phyloP scores from a whole-genome alignment of 2,113 vertebrate genomes.

The Desmodus rotundus region DNA sequence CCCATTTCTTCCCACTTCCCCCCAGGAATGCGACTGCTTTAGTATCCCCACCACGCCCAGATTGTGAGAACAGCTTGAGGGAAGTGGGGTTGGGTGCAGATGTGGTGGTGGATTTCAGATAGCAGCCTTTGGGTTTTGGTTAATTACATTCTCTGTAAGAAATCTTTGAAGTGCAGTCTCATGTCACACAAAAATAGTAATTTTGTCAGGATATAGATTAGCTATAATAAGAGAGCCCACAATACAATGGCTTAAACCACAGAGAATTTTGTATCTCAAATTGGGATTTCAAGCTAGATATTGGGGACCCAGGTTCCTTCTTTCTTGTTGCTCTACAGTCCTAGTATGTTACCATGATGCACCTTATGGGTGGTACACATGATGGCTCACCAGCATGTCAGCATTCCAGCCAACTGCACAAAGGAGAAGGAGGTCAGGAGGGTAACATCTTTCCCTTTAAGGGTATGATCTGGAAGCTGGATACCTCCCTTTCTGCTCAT shows the following conservation, averaged over 20 bases:
- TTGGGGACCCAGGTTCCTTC: neutral
- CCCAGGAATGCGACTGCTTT: neutral
- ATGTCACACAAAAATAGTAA: neutral
- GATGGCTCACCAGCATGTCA: neutral
- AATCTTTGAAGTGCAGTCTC: neutral
- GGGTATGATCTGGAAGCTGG: neutral
- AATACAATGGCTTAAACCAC: neutral
- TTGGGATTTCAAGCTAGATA: neutral
- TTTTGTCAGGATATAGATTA: neutral
- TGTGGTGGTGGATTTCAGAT: neutral
- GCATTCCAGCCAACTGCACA: neutral
- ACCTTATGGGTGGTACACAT: neutral
- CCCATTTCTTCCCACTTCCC: too few relatives aligned
- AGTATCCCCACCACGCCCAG: neutral
- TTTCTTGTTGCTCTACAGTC: neutral
- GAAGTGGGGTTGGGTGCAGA: neutral
- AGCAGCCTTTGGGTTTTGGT: neutral
- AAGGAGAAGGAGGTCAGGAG: neutral
- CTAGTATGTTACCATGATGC: neutral
- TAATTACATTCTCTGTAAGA: neutral
- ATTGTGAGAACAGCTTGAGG: neutral
- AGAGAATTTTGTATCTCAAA: neutral
- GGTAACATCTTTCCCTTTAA: neutral
- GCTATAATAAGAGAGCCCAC: neutral
- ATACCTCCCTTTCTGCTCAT: neutral